Evolutionary conservation across 1,140 invertebrate genomes (phyloP).

Genomic region (Pseudomyrmex pallidus): DNA sequence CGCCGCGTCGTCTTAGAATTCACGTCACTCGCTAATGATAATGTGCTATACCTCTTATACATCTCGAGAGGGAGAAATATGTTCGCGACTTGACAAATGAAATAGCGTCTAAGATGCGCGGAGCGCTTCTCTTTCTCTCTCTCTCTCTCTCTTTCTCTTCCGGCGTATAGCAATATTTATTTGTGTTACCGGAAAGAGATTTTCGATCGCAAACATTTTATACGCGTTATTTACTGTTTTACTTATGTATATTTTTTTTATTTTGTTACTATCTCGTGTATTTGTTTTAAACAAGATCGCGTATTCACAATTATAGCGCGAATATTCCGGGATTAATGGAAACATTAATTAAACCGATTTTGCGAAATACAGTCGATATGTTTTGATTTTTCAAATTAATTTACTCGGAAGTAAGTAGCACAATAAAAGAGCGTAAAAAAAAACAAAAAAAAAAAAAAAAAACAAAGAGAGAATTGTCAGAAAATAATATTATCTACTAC

Average conservation of each 20-base stretch:
- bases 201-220: background rate
- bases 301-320: too few relatives aligned
- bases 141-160: background rate
- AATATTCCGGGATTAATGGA: too few relatives aligned
- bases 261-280: too few relatives aligned
- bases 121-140: background rate
- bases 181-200: conserved; percentile 9
- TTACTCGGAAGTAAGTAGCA: background rate
- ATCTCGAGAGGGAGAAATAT: conserved; percentile 7
- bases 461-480: background rate
- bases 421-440: background rate
- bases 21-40: conserved; percentile 58
- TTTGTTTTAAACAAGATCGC: too few relatives aligned
- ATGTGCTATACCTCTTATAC: conserved; percentile 36
- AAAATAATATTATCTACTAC: conserved; percentile 20
- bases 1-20: conserved; percentile 29
- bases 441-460: background rate
- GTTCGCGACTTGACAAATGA: conserved; percentile 32
- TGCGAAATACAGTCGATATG: background rate
- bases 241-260: background rate
- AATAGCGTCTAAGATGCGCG: conserved; percentile 16
- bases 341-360: too few relatives aligned
- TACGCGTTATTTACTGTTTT: background rate
- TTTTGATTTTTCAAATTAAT: background rate
- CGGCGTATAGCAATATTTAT: background rate